Base-by-base conservation (phyloP, 2,113 vertebrate genomes). In the Equus quagga region DNA sequence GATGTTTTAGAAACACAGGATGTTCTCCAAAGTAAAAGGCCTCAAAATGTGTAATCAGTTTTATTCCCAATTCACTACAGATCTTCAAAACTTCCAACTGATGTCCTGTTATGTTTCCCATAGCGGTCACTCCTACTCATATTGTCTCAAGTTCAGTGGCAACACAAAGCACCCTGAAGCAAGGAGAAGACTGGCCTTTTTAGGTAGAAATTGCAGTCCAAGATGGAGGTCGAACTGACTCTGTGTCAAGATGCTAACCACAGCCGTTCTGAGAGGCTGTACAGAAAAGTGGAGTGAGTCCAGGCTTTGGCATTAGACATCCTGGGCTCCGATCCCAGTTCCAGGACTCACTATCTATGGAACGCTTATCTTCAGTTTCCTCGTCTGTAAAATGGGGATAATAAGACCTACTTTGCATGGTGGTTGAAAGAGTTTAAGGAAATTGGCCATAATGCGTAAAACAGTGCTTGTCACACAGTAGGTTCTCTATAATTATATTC, bases 1-100 rank as follows among this genome's bases (percentile, higher is more conserved):
- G 96, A 97, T 96, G 69, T 96, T 97, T 96, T 64, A 90, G 91
- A 96, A 96, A 93, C 46, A 92, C 56, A 19, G 51, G 58, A 46
- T 84, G 28, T 31, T 95, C 84, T 90, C 56, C 46, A 83, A 92
- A 96, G 82, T 65, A 92, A 97, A 94, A 94, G 81, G 8, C 54
- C 70, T 90, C 89, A 87, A 76, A 97, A 96, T 6, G 0, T 58
- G 72, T 21, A 31, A 33, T 51, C 64, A 9, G 46, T 90, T 87
- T 89, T 51, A 96, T 78, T 81, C 79, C 79, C 67, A 87, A 60
- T 84, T 97, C 64, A 72, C 0, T 72, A 21, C 26, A 80, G 49
- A 84, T 64, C 89, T 91, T 95, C 54, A n/a, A 65, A 95, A 76
- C 19, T 46, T 41, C 28, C 44, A 56, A 8, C 58, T 95, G 89